A percentile compares a stretch with the other conserved stretches of the same genome.
These are phyloP conservation scores for Cephus pulcher DNA, from an alignment of 2,888 invertebrate species.

Conservation along the genomic window DNA sequence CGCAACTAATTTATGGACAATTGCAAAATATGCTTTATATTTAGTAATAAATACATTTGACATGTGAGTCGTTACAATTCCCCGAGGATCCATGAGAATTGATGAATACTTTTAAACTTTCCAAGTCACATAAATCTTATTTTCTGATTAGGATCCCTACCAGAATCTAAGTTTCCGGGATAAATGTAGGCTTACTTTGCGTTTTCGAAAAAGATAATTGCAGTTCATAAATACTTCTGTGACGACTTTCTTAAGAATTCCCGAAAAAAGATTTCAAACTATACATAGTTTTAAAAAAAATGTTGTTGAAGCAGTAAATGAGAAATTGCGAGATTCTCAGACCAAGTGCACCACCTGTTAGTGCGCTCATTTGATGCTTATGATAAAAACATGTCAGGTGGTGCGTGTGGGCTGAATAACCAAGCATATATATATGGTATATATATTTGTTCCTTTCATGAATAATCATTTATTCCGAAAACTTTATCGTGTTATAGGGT, in stretches of 20 bases:
- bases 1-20: constrained; percentile 15
- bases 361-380: no score
- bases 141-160: no score
- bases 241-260: not conserved
- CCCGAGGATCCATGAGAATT: not conserved
- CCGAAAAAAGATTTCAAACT: not conserved
- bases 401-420: not conserved
- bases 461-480: not conserved
- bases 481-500: not conserved
- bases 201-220: not conserved
- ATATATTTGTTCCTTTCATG: not conserved
- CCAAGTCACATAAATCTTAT: no score
- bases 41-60: constrained; percentile 18
- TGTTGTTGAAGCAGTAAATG: not conserved
- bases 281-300: not conserved
- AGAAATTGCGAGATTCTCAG: not conserved
- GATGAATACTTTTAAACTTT: no score
- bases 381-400: no score
- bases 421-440: not conserved
- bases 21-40: constrained; percentile 23
- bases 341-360: no score
- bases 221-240: not conserved
- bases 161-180: not conserved
- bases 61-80: not conserved
- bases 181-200: not conserved